Evolutionary conservation across 2,797 vertebrate genomes (phyloP).

Genomic region (Lindbergichthys nudifrons): DNA sequence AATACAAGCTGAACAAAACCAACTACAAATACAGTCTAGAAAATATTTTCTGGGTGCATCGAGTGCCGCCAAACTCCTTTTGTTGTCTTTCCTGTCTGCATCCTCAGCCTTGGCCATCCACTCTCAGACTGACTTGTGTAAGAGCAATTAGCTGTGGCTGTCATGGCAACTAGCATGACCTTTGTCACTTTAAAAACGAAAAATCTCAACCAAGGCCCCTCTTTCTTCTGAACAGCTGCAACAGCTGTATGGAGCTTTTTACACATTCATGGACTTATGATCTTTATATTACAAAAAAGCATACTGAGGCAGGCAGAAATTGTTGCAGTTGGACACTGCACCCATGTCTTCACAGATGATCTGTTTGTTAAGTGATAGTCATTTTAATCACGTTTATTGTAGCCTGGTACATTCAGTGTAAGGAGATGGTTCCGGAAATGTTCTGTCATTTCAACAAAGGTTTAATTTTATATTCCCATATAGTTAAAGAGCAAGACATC

Average conservation of each 20-base stretch:
- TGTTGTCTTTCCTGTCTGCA: slow-evolving; percentile 47
- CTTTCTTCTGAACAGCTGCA: slow-evolving; percentile 42
- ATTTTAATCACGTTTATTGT: not conserved
- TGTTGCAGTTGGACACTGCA: not conserved
- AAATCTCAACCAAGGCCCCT: slow-evolving; percentile 44
- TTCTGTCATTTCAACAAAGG: no score
- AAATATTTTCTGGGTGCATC: slow-evolving; percentile 13
- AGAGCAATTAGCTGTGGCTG: slow-evolving; percentile 61
- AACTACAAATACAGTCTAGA: not conserved
- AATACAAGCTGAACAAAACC: slow-evolving; percentile 3
- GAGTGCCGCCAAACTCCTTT: slow-evolving; percentile 30
- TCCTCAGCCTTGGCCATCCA: slow-evolving; percentile 41
- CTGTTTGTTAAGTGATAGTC: slow-evolving; percentile 4
- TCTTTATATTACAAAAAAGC: slow-evolving; percentile 1
- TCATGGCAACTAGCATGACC: slow-evolving; percentile 71
- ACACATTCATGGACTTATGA: not conserved
- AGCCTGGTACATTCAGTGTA: not conserved
- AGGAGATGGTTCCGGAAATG: not conserved
- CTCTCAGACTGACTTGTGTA: slow-evolving; percentile 39
- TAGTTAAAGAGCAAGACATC: no score
- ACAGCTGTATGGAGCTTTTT: slow-evolving; percentile 35
- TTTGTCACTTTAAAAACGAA: slow-evolving; percentile 58
- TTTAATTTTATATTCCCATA: no score
- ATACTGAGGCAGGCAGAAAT: not conserved
- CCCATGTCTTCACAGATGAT: slow-evolving; percentile 1